These are phyloP conservation scores for Delia radicum DNA, from an alignment of 1,140 invertebrate genomes.

Conservation along the genomic window DNA sequence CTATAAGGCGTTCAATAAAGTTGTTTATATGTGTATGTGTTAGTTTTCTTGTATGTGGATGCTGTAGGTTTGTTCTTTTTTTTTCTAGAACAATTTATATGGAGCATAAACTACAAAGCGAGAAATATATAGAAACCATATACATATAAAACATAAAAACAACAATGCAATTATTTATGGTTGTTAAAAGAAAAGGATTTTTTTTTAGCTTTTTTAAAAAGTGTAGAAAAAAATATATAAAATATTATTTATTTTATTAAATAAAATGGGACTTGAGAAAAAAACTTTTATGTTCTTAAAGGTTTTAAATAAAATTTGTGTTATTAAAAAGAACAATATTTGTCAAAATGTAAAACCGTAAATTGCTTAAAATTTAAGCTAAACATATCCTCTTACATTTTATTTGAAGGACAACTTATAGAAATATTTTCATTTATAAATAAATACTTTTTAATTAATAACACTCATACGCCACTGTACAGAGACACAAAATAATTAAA, in stretches of 20 bases:
- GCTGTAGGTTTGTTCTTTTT: not conserved
- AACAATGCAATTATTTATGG: slow-evolving; percentile 22
- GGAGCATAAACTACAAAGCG: slow-evolving; percentile 19
- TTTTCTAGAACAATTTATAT: not conserved
- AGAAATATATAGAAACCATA: not conserved
- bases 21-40: not conserved
- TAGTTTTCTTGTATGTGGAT: not conserved
- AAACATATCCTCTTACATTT: too few relatives aligned
- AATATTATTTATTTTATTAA: not conserved
- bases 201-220: not conserved
- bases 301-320: too few relatives aligned
- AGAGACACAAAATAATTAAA: too few relatives aligned
- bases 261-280: too few relatives aligned
- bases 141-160: not conserved
- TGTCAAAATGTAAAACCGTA: too few relatives aligned
- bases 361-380: too few relatives aligned
- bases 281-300: too few relatives aligned
- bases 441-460: too few relatives aligned
- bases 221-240: not conserved
- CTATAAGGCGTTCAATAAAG: slow-evolving; percentile 2
- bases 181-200: slow-evolving; percentile 16
- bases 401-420: too few relatives aligned
- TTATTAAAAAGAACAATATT: too few relatives aligned
- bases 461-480: too few relatives aligned
- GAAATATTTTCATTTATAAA: too few relatives aligned